Evolutionary conservation across 2,797 vertebrate species (phyloP), one percentile per base, ranked within the genome.

Genomic region (Ptychadena robeensis): DNA sequence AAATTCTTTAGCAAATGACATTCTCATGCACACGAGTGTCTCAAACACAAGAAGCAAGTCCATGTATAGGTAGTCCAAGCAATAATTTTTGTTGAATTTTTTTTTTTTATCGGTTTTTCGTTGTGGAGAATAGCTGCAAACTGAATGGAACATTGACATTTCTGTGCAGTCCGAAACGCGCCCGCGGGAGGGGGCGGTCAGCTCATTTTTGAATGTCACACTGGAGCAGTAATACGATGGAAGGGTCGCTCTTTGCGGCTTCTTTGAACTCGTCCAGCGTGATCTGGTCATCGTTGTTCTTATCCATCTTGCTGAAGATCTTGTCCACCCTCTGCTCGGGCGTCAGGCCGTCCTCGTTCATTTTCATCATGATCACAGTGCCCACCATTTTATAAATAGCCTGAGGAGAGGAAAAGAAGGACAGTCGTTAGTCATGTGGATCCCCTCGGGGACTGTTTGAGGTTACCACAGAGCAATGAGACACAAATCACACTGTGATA

Each of bases 21-120:
- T 98, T 99, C 96, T 98, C 97, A 99, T 98, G 97, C 98, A 99
- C 96, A 99, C 97, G 85, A 98, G 98, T 99, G 97, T 99, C 98
- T 98, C 96, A 99, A 97, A 99, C 96, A 99, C 98, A 98, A 96
- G 96, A 99, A 99, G 98, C 97, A 95, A 96, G 97, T 98, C 96
- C 96, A 95, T 98, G 97, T 94, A 97, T 96, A 97, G 96, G 95
- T 97, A 96, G 96, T 98, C 97, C 97, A 97, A 99, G 97, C 97
- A 95, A 93, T 90, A 40, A 66, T 79, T 83, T 83, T 83, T 78
- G 68, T 48, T 77, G 44, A 40, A n/a, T n/a, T n/a, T n/a, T 67
- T 63, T 63, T 64, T 69, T 67, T 81, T 69, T 91, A 81, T 88
- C 85, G 75, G 79, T 80, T 73, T n/a, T 80, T 80, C 93, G 88